phyloP scores from a whole-genome alignment of 1,140 invertebrate species.

The Akabosia matsudoensis region DNA sequence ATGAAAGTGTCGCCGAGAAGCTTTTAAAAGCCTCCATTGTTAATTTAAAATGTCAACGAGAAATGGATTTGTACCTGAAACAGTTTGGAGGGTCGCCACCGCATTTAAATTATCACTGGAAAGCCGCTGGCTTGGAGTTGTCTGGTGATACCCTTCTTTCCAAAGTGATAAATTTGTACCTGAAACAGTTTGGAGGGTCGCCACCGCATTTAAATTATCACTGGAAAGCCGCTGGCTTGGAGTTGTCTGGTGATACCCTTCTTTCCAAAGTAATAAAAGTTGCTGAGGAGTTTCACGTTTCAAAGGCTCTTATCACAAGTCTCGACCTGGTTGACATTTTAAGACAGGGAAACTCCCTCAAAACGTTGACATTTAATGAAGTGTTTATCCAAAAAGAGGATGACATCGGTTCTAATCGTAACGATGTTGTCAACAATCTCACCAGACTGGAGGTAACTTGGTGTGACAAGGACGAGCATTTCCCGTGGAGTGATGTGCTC shows the following conservation, averaged over 20 bases:
- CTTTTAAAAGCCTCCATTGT: slow-evolving; percentile 17
- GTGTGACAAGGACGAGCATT: slow-evolving; percentile 25
- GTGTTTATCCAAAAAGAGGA: slow-evolving; percentile 17
- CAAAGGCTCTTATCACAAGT: slow-evolving; percentile 20
- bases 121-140: slow-evolving; percentile 20
- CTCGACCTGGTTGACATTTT: slow-evolving; percentile 27
- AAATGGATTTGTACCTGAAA: slow-evolving; percentile 5
- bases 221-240: slow-evolving; percentile 16
- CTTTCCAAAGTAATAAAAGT: background rate
- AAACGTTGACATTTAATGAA: slow-evolving; percentile 8
- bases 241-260: slow-evolving; percentile 14
- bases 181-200: background rate
- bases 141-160: slow-evolving; percentile 8
- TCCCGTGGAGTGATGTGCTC: slow-evolving; percentile 28
- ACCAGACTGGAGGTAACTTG: slow-evolving; percentile 30
- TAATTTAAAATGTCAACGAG: background rate
- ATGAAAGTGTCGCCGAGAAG: slow-evolving; percentile 1
- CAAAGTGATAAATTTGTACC: background rate
- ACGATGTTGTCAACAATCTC: background rate
- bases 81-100: background rate
- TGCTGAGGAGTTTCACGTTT: slow-evolving; percentile 28
- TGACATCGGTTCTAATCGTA: slow-evolving; percentile 13
- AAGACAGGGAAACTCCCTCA: background rate
- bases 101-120: slow-evolving; percentile 26
- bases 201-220: slow-evolving; percentile 26